Conservation (phyloP, 2,888 invertebrate genomes). For the Acleris sparsana region DNA sequence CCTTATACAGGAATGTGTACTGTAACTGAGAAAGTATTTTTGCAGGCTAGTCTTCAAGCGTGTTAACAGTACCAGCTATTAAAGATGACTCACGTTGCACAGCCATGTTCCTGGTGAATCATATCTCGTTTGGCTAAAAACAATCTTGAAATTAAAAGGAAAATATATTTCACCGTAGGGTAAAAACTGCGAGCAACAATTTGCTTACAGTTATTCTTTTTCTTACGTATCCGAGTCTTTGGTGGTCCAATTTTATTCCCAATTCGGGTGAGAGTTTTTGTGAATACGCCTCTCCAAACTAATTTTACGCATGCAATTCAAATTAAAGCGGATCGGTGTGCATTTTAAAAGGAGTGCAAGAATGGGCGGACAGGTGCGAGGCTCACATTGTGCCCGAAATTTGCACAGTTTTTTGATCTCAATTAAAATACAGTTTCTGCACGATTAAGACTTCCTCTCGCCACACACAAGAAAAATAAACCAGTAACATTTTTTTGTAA, state of each 20-base stretch:
- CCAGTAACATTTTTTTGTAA: neutral
- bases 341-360: constrained; percentile 11
- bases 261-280: constrained; percentile 11
- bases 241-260: constrained; percentile 33
- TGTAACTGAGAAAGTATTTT: constrained; percentile 19
- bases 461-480: constrained; percentile 18
- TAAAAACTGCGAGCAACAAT: too few species aligned
- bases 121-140: neutral
- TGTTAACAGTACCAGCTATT: constrained; percentile 14
- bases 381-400: constrained; percentile 24
- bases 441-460: constrained; percentile 24
- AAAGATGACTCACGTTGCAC: neutral
- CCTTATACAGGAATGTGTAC: constrained; percentile 31
- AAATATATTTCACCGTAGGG: too few species aligned
- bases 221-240: neutral
- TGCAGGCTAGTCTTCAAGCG: constrained; percentile 7
- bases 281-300: constrained; percentile 10
- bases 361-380: constrained; percentile 34
- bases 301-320: constrained; percentile 36
- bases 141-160: too few species aligned
- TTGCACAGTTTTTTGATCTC: constrained; percentile 19
- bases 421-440: constrained; percentile 29
- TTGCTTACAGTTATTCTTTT: neutral
- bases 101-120: neutral
- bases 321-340: constrained; percentile 28